These are phyloP conservation scores for Thomomys bottae DNA, from an alignment of 2,113 vertebrate genomes.

Conservation along the genomic window DNA sequence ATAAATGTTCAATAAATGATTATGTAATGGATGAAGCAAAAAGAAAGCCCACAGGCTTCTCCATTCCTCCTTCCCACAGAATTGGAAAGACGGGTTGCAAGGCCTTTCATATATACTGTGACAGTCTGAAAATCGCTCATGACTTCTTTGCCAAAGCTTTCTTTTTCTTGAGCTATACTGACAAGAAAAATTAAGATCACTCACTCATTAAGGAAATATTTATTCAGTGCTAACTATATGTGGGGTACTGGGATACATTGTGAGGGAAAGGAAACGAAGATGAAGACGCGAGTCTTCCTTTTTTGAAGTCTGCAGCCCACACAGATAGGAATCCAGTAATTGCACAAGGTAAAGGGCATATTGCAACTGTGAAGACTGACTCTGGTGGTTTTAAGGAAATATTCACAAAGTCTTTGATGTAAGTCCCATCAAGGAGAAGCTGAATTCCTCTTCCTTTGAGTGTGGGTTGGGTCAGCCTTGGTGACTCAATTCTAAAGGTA, in stretches of 20 bases:
- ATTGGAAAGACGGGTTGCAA: background rate
- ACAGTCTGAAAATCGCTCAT: background rate
- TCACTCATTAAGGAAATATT: constrained; percentile 16
- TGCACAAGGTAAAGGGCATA: background rate
- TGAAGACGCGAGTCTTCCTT: background rate
- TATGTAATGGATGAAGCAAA: background rate
- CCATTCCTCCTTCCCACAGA: background rate
- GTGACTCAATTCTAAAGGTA: background rate
- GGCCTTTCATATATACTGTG: background rate
- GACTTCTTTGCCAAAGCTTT: constrained; percentile 32
- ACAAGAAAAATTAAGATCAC: constrained; percentile 19
- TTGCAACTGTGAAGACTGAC: background rate
- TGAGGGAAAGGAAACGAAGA: background rate
- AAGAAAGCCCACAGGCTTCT: background rate
- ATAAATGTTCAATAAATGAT: constrained; percentile 50
- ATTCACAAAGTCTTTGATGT: background rate
- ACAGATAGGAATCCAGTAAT: background rate
- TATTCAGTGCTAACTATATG: background rate
- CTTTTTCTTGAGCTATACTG: constrained; percentile 14
- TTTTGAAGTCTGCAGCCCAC: background rate
- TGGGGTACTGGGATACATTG: background rate
- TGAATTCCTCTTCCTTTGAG: background rate
- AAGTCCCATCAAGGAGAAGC: background rate
- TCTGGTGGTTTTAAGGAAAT: background rate
- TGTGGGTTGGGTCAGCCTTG: background rate